Conservation (phyloP, 2,113 vertebrate genomes). For the Cricetomys ansorgei region DNA sequence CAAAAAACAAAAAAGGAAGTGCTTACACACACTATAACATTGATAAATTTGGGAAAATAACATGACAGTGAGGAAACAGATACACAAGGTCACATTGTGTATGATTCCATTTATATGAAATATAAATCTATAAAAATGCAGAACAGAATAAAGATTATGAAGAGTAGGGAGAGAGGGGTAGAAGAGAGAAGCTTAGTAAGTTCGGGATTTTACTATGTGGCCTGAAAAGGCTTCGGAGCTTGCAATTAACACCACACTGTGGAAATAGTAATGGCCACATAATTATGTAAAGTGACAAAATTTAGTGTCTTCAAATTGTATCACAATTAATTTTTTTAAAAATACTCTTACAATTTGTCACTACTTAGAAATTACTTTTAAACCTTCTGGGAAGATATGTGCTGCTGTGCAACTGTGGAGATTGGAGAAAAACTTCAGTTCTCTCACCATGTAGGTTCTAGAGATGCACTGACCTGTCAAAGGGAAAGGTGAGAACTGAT, state of each 20-base stretch:
- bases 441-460: background rate
- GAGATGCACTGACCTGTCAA: background rate
- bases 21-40: background rate
- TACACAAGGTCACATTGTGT: background rate
- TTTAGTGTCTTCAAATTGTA: background rate
- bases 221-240: background rate
- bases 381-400: background rate
- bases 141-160: background rate
- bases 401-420: background rate
- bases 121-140: background rate
- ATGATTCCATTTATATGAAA: constrained; percentile 3
- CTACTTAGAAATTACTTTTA: background rate
- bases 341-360: background rate
- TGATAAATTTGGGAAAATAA: background rate
- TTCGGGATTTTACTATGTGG: background rate
- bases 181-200: background rate
- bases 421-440: background rate
- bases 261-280: background rate
- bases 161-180: background rate
- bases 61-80: background rate
- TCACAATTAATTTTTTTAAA: background rate
- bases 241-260: background rate
- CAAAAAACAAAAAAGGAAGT: background rate
- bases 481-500: background rate
- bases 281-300: background rate